Base-by-base conservation (phyloP, 2,113 vertebrate genomes). In the Microcebus ravelobensis region DNA sequence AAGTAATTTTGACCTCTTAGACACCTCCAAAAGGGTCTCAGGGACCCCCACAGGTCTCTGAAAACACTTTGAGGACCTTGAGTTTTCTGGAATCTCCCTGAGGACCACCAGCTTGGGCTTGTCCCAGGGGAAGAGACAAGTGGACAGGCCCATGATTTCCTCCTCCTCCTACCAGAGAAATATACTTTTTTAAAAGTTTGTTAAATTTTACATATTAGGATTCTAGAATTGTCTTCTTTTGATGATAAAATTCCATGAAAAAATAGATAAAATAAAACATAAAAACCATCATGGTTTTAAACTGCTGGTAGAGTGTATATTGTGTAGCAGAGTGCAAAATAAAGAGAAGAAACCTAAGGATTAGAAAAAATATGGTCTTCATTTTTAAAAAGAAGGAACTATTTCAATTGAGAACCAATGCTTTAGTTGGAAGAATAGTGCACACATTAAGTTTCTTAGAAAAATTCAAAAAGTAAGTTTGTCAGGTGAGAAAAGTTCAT, bases 401-500 rank as follows among this genome's bases (percentile, higher is more conserved):
- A 67, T 85, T 65, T 55, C 9, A 1, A 11, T 52, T 36, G 59
- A 90, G 71, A 39, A 31, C 15, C n/a, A 36, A 80, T 23, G 27
- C 29, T 61, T 89, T 57, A 23, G 39, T 86, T 89, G 10, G 52
- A 84, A 91, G 15, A 90, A 52, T 68, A 57, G 15, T 31, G 13
- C 13, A 42, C 45, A 65, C 61, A 65, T 77, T 55, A 52, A n/a
- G 25, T 87, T 77, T 77, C 52, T 79, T 67, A 95, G 31, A 91
- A 73, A 55, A 93, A 59, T 17, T n/a, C 25, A 0, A 70, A 76
- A 61, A 68, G 31, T 34, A 59, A 27, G 25, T 52, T 57, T 71
- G 42, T 68, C 89, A 50, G 70, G 57, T 61, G 27, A 65, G 31
- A 65, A 85, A 57, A 25, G 25, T 25, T 84, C 3, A 39, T 73